Conservation (phyloP, 1,140 invertebrate species). For the Aricia agestis region DNA sequence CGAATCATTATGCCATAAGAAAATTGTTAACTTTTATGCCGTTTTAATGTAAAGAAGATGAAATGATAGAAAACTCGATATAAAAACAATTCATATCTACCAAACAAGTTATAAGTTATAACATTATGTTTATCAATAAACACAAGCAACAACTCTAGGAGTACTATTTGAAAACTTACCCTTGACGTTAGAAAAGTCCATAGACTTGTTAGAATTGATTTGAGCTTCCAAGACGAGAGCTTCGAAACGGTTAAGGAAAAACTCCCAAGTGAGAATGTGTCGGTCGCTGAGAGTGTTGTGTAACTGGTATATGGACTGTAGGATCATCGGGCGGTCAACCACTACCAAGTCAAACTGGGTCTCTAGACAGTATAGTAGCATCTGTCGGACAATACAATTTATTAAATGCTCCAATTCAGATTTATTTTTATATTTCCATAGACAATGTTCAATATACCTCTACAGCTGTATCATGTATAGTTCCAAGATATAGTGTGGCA, state of each 20-base stretch:
- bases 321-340: slow-evolving; percentile 96
- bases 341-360: slow-evolving; percentile 96
- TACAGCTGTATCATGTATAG: slow-evolving; percentile 92
- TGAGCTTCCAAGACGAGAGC: slow-evolving; percentile 96
- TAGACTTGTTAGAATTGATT: slow-evolving; percentile 88
- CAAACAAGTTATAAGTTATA: slow-evolving; percentile 3
- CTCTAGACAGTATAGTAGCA: slow-evolving; percentile 90
- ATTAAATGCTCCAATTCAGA: background rate
- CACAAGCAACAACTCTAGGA: background rate
- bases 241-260: slow-evolving; percentile 98
- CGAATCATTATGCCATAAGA: background rate
- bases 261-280: slow-evolving; percentile 96
- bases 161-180: slow-evolving; percentile 74
- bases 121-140: background rate
- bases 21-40: background rate
- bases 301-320: slow-evolving; percentile 97
- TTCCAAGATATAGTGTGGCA: slow-evolving; percentile 94
- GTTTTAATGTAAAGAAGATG: background rate
- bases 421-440: background rate
- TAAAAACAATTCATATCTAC: slow-evolving; percentile 12
- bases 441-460: slow-evolving; percentile 67
- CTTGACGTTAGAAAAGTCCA: slow-evolving; percentile 88
- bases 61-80: background rate
- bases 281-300: slow-evolving; percentile 95
- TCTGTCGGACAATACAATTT: slow-evolving; percentile 67